phyloP scores from a whole-genome alignment of 2,113 vertebrate species.

The Neotoma lepida region DNA sequence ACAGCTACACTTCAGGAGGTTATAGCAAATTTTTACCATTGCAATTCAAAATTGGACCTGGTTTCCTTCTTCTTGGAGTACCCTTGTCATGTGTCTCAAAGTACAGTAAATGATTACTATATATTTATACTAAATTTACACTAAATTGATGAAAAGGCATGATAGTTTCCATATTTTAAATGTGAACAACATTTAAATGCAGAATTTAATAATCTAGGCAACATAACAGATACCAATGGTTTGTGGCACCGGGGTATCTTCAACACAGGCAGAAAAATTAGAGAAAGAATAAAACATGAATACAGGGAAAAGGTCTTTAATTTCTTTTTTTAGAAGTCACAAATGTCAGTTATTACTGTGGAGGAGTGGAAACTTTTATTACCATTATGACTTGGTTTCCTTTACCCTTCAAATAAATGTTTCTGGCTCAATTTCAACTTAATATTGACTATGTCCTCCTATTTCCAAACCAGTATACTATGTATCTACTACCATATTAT shows the following conservation, averaged over 20 bases:
- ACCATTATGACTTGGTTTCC: slow-evolving; percentile 16
- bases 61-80: slow-evolving; percentile 39
- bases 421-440: slow-evolving; percentile 54
- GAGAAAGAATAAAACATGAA: slow-evolving; percentile 6
- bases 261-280: not conserved
- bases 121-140: slow-evolving; percentile 10
- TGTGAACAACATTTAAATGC: slow-evolving; percentile 30
- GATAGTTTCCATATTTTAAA: slow-evolving; percentile 24
- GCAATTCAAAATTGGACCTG: slow-evolving; percentile 28
- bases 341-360: not conserved
- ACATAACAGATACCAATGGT: slow-evolving; percentile 25
- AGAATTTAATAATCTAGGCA: slow-evolving; percentile 46
- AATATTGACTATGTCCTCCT: not conserved
- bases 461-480: slow-evolving; percentile 35
- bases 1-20: slow-evolving; percentile 9
- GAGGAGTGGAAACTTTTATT: not conserved
- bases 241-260: slow-evolving; percentile 26
- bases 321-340: slow-evolving; percentile 11
- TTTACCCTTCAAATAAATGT: slow-evolving; percentile 4
- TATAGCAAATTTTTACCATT: slow-evolving; percentile 37
- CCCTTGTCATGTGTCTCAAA: slow-evolving; percentile 35
- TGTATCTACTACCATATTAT: not conserved
- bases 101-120: not conserved
- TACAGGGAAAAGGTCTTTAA: not conserved
- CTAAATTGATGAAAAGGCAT: not conserved